Conservation (phyloP, 2,888 invertebrate genomes). For the Pyrocoelia pectoralis region DNA sequence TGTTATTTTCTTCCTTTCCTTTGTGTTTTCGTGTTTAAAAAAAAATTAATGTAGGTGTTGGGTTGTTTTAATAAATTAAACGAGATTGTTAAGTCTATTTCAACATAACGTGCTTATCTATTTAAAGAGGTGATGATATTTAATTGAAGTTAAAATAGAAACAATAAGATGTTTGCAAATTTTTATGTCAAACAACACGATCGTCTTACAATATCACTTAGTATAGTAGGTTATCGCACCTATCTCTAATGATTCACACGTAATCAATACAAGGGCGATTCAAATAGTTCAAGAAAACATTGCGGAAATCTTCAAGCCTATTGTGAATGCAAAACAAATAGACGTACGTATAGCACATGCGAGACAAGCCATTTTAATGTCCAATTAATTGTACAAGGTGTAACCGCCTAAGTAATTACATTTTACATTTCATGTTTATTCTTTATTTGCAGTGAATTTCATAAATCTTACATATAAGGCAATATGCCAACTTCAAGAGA, state of each 20-base stretch:
- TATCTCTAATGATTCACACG: neutral
- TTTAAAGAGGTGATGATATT: slow-evolving; percentile 14
- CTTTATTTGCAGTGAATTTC: neutral
- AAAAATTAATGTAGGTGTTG: slow-evolving; percentile 12
- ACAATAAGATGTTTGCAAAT: neutral
- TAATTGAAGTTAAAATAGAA: slow-evolving; percentile 1
- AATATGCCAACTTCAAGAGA: neutral
- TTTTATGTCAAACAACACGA: too few species aligned
- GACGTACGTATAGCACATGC: too few species aligned
- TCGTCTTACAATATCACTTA: neutral
- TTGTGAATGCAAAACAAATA: too few species aligned
- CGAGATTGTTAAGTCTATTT: too few species aligned
- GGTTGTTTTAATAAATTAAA: slow-evolving; percentile 1
- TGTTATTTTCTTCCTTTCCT: slow-evolving; percentile 4
- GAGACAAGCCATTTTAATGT: too few species aligned
- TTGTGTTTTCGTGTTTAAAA: neutral
- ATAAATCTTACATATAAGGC: neutral
- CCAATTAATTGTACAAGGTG: too few species aligned
- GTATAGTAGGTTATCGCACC: neutral
- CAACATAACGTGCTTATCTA: slow-evolving; percentile 3
- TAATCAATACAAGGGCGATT: neutral
- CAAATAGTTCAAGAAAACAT: too few species aligned
- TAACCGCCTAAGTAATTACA: neutral
- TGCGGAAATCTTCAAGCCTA: too few species aligned
- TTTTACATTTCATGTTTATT: neutral